A percentile compares a stretch with the other conserved stretches of the same genome.
Evolutionary conservation across 2,888 invertebrate genomes (phyloP).

Genomic region (Camptogramma bilineatum): DNA sequence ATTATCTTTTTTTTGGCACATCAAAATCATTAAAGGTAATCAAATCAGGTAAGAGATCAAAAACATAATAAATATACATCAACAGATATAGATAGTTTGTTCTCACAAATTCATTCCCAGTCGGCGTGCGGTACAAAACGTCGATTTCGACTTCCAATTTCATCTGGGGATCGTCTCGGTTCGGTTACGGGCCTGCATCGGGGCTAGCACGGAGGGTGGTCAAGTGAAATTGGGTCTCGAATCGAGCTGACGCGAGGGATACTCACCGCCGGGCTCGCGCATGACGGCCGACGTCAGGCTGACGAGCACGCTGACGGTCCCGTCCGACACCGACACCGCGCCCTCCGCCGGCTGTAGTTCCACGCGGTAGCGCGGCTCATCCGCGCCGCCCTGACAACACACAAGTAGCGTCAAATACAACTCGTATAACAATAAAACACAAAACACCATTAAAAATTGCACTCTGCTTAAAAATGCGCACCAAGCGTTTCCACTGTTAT

Average conservation of each 20-base stretch:
- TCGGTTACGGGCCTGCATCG: too few species aligned
- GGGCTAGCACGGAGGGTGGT: background rate
- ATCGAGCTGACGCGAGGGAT: slow-evolving; percentile 40
- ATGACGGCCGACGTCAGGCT: slow-evolving; percentile 97
- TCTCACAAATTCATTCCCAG: slow-evolving; percentile 59
- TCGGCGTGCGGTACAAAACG: slow-evolving; percentile 44
- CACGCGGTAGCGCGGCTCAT: slow-evolving; percentile 89
- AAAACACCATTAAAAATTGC: too few species aligned
- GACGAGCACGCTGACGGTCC: slow-evolving; percentile 92
- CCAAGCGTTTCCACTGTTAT: too few species aligned
- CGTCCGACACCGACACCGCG: slow-evolving; percentile 93
- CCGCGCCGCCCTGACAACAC: slow-evolving; percentile 59
- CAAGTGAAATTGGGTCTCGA: slow-evolving; percentile 69
- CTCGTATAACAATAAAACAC: too few species aligned
- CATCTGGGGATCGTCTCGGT: slow-evolving; percentile 45
- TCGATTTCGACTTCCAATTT: slow-evolving; percentile 78
- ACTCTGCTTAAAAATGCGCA: too few species aligned
- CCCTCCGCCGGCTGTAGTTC: slow-evolving; percentile 94
- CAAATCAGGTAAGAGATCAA: slow-evolving; percentile 45
- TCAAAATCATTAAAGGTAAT: slow-evolving; percentile 46
- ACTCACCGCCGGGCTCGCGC: slow-evolving; percentile 90
- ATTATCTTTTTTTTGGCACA: slow-evolving; percentile 76
- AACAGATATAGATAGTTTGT: slow-evolving; percentile 79
- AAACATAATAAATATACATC: slow-evolving; percentile 55
- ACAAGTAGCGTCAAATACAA: too few species aligned